phyloP scores from a whole-genome alignment of 1,140 invertebrate genomes.

The Drosophila chauvacae region DNA sequence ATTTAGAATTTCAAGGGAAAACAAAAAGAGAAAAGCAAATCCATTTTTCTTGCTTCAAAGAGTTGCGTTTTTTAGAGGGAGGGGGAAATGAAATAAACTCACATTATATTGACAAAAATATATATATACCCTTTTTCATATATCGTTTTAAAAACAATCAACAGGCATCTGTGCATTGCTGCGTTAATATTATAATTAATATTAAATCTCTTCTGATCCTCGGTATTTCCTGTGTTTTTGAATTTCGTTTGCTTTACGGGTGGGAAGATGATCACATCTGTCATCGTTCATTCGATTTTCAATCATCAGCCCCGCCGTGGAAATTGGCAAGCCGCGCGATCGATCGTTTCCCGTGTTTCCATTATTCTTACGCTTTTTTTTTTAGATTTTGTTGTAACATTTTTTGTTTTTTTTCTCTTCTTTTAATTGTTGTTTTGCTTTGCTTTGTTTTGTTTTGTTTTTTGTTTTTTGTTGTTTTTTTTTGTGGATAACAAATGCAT shows the following conservation, averaged over 20 bases:
- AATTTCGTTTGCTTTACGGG: background rate
- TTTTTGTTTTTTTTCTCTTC: background rate
- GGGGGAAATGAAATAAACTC: slow-evolving; percentile 29
- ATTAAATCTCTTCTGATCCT: slow-evolving; percentile 15
- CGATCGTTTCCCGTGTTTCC: slow-evolving; percentile 11
- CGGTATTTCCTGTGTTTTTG: background rate
- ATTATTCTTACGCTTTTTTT: slow-evolving; percentile 6
- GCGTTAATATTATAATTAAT: slow-evolving; percentile 35
- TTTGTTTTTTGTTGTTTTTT: background rate
- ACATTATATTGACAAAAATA: slow-evolving; percentile 56
- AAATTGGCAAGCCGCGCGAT: slow-evolving; percentile 23
- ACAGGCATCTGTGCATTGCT: slow-evolving; percentile 38
- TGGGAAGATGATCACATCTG: slow-evolving; percentile 20
- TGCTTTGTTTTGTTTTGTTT: background rate
- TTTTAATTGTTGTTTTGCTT: background rate
- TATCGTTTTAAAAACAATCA: slow-evolving; percentile 49
- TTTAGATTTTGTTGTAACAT: slow-evolving; percentile 3
- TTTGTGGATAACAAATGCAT: slow-evolving; percentile 39
- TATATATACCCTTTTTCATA: slow-evolving; percentile 20
- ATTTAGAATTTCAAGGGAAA: slow-evolving; percentile 33
- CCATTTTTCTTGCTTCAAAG: slow-evolving; percentile 12
- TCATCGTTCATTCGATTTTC: slow-evolving; percentile 13
- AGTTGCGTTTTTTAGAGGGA: background rate
- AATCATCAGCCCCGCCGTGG: background rate
- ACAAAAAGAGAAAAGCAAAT: background rate